Evolutionary conservation across 2,888 invertebrate genomes (phyloP).

Genomic region (Catocala nupta): DNA sequence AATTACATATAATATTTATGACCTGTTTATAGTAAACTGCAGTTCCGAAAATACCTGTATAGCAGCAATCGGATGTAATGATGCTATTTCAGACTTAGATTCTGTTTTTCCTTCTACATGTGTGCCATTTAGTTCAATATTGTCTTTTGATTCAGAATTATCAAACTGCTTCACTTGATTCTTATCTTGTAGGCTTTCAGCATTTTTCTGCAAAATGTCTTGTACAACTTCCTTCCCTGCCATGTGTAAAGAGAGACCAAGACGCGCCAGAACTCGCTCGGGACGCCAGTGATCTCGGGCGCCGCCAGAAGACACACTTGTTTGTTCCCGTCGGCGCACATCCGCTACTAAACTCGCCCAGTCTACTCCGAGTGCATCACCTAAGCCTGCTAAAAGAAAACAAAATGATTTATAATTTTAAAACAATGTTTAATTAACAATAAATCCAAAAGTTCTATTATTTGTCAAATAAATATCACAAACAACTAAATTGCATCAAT

Average conservation of each 20-base stretch:
- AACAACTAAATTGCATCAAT: neutral
- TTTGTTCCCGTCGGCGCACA: slow-evolving; percentile 87
- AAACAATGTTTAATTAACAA: too few relatives aligned
- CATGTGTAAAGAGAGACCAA: slow-evolving; percentile 93
- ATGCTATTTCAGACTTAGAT: slow-evolving; percentile 64
- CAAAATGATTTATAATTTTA: neutral
- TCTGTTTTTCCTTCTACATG: slow-evolving; percentile 57
- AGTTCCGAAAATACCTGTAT: slow-evolving; percentile 71
- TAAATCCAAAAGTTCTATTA: neutral
- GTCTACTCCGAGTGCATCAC: slow-evolving; percentile 98
- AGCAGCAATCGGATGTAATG: slow-evolving; percentile 86
- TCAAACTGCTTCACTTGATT: slow-evolving; percentile 46
- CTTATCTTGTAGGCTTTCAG: slow-evolving; percentile 63
- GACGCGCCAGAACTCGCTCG: slow-evolving; percentile 91
- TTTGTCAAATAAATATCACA: neutral
- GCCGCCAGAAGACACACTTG: slow-evolving; percentile 80
- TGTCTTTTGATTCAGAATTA: slow-evolving; percentile 55
- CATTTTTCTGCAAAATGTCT: slow-evolving; percentile 72
- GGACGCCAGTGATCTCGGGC: slow-evolving; percentile 94
- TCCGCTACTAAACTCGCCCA: slow-evolving; percentile 96
- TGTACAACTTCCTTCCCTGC: slow-evolving; percentile 88
- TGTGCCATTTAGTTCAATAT: slow-evolving; percentile 67
- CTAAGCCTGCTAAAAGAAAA: slow-evolving; percentile 87
- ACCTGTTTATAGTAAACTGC: too few relatives aligned
- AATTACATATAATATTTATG: too few relatives aligned